A percentile compares a stretch with the other conserved stretches of the same genome.
These are phyloP conservation scores for Spizaetus ornatus DNA, from an alignment of 2,113 vertebrate genomes.

Conservation along the genomic window DNA sequence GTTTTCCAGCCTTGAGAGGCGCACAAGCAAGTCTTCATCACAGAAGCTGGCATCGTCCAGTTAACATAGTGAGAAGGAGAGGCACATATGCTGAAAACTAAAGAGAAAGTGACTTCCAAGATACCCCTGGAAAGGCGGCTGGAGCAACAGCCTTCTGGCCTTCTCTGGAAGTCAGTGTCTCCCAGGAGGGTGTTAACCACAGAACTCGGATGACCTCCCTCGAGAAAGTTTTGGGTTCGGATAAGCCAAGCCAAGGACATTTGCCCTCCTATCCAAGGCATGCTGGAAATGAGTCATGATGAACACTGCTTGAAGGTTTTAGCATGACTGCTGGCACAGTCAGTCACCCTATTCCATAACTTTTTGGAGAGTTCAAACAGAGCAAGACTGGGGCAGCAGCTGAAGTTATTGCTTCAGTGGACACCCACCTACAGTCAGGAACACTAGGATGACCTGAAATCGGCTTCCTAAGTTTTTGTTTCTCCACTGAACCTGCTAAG, in stretches of 20 bases:
- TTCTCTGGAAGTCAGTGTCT: not conserved
- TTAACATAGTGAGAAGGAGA: not conserved
- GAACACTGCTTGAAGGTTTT: not conserved
- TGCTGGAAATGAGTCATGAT: not conserved
- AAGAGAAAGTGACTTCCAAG: not conserved
- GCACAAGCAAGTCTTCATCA: not conserved
- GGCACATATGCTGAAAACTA: rapidly evolving
- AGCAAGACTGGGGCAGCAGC: not conserved
- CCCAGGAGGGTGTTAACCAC: not conserved
- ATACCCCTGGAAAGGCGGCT: not conserved
- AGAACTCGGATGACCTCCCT: not conserved
- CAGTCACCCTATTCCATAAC: not conserved
- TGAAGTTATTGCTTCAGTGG: not conserved
- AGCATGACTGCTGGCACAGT: not conserved
- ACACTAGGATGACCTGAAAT: rapidly evolving
- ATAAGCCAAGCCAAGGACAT: not conserved
- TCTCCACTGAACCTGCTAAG: not conserved
- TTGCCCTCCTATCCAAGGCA: not conserved
- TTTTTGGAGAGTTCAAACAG: not conserved
- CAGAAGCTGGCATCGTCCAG: not conserved
- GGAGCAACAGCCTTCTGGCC: not conserved
- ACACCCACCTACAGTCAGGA: not conserved
- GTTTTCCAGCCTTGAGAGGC: not conserved
- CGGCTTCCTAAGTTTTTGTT: not conserved
- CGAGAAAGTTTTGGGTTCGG: not conserved